These are phyloP conservation scores for Mus pahari DNA, from an alignment of 2,113 vertebrate species.

Conservation along the genomic window DNA sequence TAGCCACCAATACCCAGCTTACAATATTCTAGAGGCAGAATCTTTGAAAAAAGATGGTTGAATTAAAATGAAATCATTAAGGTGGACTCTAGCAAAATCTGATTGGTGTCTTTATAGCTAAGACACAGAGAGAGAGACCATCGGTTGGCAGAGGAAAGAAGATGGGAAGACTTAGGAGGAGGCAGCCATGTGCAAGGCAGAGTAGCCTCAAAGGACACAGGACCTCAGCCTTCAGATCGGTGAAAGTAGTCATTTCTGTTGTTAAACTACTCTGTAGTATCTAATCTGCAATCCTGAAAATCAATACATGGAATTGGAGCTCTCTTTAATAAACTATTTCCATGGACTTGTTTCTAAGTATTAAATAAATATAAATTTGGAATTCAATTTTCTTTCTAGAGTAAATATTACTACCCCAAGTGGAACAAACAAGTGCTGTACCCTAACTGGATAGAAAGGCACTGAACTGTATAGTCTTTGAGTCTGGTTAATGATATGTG, in stretches of 20 bases:
- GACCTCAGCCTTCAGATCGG: background rate
- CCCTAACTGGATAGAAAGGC: background rate
- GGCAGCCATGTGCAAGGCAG: background rate
- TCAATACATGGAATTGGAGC: background rate
- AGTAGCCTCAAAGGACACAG: background rate
- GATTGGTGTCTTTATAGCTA: background rate
- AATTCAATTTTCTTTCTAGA: constrained; percentile 15
- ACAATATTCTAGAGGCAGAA: background rate
- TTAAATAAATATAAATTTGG: constrained; percentile 27
- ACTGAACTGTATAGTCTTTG: background rate
- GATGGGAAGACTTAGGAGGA: background rate
- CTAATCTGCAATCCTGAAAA: background rate
- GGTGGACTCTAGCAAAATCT: background rate
- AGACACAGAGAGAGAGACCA: background rate
- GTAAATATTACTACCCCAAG: background rate
- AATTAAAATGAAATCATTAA: background rate
- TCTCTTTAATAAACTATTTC: background rate
- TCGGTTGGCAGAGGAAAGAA: background rate
- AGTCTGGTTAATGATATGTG: background rate
- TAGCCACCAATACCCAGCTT: background rate
- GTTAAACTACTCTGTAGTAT: background rate
- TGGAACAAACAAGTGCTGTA: background rate
- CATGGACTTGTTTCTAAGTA: constrained; percentile 23
- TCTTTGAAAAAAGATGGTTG: background rate
- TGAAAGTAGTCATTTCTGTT: background rate